phyloP scores from a whole-genome alignment of 2,797 vertebrate species.

The Cygnus olor region DNA sequence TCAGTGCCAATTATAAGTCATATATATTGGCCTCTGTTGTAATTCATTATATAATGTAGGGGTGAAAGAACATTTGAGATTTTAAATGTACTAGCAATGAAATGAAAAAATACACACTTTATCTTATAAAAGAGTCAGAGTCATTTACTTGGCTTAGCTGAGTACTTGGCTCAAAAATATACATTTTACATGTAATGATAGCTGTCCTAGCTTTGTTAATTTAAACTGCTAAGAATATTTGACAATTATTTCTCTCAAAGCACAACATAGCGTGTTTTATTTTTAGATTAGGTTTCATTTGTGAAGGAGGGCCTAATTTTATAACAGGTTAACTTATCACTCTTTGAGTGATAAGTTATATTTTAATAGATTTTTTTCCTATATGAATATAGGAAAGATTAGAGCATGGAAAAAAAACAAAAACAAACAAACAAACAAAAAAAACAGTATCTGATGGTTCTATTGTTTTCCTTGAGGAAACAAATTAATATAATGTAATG shows the following conservation, averaged over 20 bases:
- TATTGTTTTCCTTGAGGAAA: background rate
- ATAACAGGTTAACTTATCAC: background rate
- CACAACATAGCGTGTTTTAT: background rate
- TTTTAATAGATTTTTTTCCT: background rate
- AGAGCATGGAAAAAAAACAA: background rate
- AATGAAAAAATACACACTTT: background rate
- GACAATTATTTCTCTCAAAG: background rate
- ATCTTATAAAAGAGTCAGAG: background rate
- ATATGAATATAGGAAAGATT: background rate
- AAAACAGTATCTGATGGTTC: background rate
- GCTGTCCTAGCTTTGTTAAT: background rate
- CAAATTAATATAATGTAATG: background rate
- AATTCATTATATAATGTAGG: background rate
- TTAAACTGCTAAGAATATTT: background rate
- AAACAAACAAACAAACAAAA: background rate
- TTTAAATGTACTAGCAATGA: background rate
- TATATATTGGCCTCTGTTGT: background rate
- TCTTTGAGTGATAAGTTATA: background rate
- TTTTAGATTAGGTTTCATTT: background rate
- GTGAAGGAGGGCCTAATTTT: background rate
- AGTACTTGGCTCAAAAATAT: background rate
- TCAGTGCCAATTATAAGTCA: background rate
- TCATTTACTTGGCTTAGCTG: background rate
- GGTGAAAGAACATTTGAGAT: background rate
- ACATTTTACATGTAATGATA: background rate